Evolutionary conservation across 2,888 invertebrate genomes (phyloP).

Genomic region (Monochamus alternatus): DNA sequence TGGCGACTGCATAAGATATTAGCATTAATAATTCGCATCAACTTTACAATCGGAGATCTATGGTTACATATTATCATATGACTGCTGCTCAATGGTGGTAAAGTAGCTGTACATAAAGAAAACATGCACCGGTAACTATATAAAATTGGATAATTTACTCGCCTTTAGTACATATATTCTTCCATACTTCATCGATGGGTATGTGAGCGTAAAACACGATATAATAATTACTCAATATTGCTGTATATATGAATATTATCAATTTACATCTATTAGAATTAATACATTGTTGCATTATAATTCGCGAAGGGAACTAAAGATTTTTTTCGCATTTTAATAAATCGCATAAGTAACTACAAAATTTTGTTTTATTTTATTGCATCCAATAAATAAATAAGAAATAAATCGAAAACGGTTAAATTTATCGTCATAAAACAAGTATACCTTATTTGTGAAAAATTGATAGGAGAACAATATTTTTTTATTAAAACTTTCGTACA

Average conservation of each 20-base stretch:
- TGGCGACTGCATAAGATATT: not conserved
- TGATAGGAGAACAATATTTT: too few species aligned
- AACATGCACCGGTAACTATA: not conserved
- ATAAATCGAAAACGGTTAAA: too few species aligned
- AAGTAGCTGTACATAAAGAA: conserved; percentile 9
- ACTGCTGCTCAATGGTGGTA: not conserved
- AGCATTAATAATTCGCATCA: not conserved
- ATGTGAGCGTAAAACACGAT: conserved; percentile 10
- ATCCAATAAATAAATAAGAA: too few species aligned
- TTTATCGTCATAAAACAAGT: too few species aligned
- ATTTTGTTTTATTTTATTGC: too few species aligned
- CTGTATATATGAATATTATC: not conserved
- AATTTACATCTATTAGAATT: not conserved
- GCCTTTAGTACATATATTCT: not conserved
- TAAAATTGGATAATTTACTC: conserved; percentile 4
- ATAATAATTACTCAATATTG: conserved; percentile 8
- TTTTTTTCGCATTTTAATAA: too few species aligned
- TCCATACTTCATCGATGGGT: conserved; percentile 1
- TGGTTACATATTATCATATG: not conserved
- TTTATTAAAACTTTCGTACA: too few species aligned
- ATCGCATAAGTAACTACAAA: too few species aligned
- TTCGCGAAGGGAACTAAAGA: too few species aligned
- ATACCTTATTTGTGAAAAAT: too few species aligned
- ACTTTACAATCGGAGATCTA: not conserved
- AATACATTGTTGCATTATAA: too few species aligned